Conservation (phyloP, 2,888 invertebrate species). For the Cosmopolites sordidus region DNA sequence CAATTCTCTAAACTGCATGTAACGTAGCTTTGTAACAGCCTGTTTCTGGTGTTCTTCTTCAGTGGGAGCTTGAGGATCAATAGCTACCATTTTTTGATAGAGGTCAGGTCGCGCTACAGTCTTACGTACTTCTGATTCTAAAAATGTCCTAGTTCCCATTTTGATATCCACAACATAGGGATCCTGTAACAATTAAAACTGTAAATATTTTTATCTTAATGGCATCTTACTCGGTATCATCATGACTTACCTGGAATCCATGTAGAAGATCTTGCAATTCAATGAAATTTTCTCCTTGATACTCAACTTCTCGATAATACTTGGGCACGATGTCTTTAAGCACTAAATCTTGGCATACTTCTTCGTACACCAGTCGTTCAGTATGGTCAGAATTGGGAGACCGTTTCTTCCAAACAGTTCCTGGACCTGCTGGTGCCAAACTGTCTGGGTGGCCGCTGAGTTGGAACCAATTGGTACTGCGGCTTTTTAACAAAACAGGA, state of each 20-base stretch:
- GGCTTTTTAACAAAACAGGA: constrained; percentile 73
- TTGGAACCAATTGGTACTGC: constrained; percentile 78
- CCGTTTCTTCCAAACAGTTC: constrained; percentile 90
- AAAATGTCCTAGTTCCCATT: constrained; percentile 92
- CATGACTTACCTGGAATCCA: constrained; percentile 61
- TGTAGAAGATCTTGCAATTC: constrained; percentile 92
- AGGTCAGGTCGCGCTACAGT: constrained; percentile 78
- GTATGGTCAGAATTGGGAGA: constrained; percentile 65
- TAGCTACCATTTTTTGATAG: constrained; percentile 92
- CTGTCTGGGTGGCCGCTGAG: constrained; percentile 90
- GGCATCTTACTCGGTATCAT: no score
- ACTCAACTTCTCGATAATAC: constrained; percentile 79
- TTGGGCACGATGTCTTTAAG: constrained; percentile 73
- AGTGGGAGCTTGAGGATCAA: constrained; percentile 85
- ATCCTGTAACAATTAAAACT: no score
- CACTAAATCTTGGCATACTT: constrained; percentile 68
- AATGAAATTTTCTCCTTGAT: constrained; percentile 79
- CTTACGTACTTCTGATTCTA: constrained; percentile 92
- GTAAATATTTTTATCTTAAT: no score
- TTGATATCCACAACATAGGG: constrained; percentile 97
- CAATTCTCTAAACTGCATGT: constrained; percentile 94
- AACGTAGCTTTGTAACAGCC: constrained; percentile 91
- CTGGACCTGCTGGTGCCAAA: constrained; percentile 87
- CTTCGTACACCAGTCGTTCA: constrained; percentile 75
- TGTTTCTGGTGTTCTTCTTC: constrained; percentile 72